Base-by-base conservation (phyloP, 1,140 invertebrate genomes). In the Chrysoperla carnea region DNA sequence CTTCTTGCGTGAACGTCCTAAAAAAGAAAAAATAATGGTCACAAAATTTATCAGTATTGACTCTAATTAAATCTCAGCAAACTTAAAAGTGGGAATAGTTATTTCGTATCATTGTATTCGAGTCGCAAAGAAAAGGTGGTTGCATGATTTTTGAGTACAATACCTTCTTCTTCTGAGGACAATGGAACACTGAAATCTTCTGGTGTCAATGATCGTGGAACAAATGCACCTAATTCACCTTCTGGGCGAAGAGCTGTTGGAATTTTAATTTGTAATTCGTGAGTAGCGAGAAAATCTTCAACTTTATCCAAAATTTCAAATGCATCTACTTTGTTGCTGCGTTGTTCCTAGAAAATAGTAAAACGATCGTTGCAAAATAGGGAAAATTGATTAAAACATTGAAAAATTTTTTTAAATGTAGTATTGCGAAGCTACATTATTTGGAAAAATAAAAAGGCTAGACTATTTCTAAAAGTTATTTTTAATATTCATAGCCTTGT, bases 181-280 rank as follows among this genome's bases (percentile, higher is more conserved):
- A 86, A 65, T 36, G 81, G 78, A 48, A 86, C 64, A 42, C 69
- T 66, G 46, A 84, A 55, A 50, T 74, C 72, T 46, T 70, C 69
- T 7, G 81, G 77, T 42, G 82, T 62, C 36, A 84, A 66, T 5
- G 76, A 74, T 47, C 76, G 68, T 2, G 81, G 81, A 8, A 84
- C 71, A 5, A 71, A 61, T 51, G 68, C 54, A 55, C 70, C 58
- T 46, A 72, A 60, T 36, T 65, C 64, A 52, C 68, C 64, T 54
- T 66, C 59, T 49, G 62, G 61, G 40, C 64, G 61, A 36, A 78
- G 64, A 46, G 71, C 67, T 48, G 68, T 62, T 23, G 78, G 77
- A 36, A 78, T 65, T 58, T 70, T 71, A 46, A 77, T 69, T 49
- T 67, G 65, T 12, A 81, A 50, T 3, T 73, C 63, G 56, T 81